Conservation (phyloP, 2,797 vertebrate species). For the Saguinus oedipus region DNA sequence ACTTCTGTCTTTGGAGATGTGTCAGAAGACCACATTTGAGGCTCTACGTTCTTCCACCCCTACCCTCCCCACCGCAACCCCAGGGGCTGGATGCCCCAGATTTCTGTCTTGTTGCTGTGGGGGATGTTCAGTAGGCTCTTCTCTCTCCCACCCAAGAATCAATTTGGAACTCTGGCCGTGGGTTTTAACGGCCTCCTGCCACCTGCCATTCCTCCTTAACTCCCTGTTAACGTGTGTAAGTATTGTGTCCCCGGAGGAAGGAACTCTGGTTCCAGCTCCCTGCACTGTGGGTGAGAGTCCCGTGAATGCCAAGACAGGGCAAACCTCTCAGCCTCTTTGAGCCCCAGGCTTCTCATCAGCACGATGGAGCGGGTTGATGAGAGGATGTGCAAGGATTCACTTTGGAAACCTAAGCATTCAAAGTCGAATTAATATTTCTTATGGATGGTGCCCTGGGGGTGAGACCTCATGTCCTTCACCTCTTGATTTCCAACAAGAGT, state of each 20-base stretch:
- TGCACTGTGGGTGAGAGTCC: neutral
- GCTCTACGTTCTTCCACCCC: neutral
- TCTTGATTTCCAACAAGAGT: neutral
- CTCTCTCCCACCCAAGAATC: too few species aligned
- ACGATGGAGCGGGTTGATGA: rapidly evolving
- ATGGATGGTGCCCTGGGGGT: neutral
- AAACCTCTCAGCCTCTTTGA: neutral
- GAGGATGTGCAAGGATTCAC: neutral
- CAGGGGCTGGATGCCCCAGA: neutral
- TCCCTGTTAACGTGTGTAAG: too few species aligned
- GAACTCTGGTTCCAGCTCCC: neutral
- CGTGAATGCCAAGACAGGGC: rapidly evolving
- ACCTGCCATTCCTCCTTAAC: neutral
- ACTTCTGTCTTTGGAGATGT: neutral
- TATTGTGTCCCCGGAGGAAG: neutral
- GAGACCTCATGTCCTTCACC: neutral
- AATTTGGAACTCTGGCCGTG: neutral
- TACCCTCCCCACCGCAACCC: rapidly evolving
- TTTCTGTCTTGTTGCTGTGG: neutral
- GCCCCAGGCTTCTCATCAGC: neutral
- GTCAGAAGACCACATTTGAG: rapidly evolving
- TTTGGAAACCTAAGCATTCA: neutral
- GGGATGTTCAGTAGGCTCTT: rapidly evolving
- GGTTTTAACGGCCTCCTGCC: neutral
- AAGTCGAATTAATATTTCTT: neutral